Conservation (phyloP, 2,797 vertebrate genomes). For the Malurus leucopterus region DNA sequence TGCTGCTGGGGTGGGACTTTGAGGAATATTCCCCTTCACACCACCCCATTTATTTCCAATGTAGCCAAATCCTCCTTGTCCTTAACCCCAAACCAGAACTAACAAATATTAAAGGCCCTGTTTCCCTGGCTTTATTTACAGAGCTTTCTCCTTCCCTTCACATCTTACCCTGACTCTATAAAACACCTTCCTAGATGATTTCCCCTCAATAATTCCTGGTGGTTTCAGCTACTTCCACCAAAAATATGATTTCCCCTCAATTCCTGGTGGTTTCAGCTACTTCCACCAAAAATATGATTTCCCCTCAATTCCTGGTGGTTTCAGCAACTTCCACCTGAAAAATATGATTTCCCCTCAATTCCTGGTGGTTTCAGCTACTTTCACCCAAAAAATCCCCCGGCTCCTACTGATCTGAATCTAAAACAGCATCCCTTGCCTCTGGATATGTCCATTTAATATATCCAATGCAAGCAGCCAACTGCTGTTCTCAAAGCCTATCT, state of each 20-base stretch:
- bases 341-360: slow-evolving; percentile 29
- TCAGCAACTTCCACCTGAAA: neutral
- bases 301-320: slow-evolving; percentile 17
- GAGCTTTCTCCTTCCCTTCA: neutral
- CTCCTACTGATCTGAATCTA: slow-evolving; percentile 49
- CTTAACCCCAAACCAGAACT: neutral
- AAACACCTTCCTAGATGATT: slow-evolving; percentile 6
- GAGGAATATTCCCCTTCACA: neutral
- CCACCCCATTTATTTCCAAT: neutral
- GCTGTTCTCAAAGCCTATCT: slow-evolving; percentile 74
- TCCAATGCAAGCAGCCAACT: slow-evolving; percentile 68
- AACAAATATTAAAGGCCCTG: neutral
- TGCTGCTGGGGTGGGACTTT: neutral
- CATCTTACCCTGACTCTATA: neutral
- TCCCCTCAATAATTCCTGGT: slow-evolving; percentile 7
- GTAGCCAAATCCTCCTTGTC: neutral
- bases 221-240: neutral
- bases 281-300: neutral
- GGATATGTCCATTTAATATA: slow-evolving; percentile 73
- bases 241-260: neutral
- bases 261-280: slow-evolving; percentile 29
- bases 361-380: slow-evolving; percentile 13
- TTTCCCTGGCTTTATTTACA: slow-evolving; percentile 29
- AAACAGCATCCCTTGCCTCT: slow-evolving; percentile 52
- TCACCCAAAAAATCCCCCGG: slow-evolving; percentile 2